phyloP scores from a whole-genome alignment of 2,888 invertebrate species.

The Conomelus anceps region DNA sequence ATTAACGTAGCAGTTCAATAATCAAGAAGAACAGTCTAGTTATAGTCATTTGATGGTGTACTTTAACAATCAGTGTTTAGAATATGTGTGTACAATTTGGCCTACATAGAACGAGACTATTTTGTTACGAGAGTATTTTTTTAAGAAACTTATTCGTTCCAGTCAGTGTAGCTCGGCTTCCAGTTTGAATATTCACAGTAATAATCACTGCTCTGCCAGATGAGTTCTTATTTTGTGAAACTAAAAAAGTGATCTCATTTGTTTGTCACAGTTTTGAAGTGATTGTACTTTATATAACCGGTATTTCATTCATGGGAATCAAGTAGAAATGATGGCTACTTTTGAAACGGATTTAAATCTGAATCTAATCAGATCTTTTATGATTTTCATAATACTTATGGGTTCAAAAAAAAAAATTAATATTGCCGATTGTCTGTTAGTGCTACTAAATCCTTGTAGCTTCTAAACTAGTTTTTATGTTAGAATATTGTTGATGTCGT shows the following conservation, averaged over 20 bases:
- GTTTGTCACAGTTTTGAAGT: neutral
- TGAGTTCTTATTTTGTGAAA: neutral
- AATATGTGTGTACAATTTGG: neutral
- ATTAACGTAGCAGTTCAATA: no score
- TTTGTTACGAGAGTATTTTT: neutral
- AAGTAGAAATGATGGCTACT: no score
- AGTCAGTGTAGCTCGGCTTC: neutral
- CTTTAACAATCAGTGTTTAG: neutral
- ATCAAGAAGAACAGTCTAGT: no score
- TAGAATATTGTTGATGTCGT: neutral
- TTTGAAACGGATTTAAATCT: no score
- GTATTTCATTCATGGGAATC: no score
- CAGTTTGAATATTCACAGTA: neutral
- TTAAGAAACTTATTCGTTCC: neutral
- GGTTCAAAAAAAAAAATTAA: neutral
- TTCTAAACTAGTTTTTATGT: neutral
- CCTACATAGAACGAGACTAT: neutral
- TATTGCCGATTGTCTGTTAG: neutral
- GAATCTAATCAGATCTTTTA: no score
- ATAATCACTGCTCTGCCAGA: neutral
- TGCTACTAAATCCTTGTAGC: neutral
- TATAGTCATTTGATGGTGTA: no score
- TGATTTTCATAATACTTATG: neutral
- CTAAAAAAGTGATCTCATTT: neutral
- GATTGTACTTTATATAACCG: neutral